Evolutionary conservation across 1,140 invertebrate species (phyloP).

Genomic region (Ditylenchus dipsaci): DNA sequence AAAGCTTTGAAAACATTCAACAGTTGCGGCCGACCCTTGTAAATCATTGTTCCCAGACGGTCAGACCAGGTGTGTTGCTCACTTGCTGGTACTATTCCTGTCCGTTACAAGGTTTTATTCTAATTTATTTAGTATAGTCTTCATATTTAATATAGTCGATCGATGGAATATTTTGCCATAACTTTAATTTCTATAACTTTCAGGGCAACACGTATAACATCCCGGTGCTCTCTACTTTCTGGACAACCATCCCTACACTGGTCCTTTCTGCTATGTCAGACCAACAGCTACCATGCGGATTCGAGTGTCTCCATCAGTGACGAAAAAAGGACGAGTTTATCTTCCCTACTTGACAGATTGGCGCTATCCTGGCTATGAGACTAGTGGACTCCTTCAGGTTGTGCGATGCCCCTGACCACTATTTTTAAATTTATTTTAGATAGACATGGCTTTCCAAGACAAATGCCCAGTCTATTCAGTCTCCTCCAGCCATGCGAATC

Average conservation of each 20-base stretch:
- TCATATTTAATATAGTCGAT: not conserved
- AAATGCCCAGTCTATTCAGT: slow-evolving; percentile 78
- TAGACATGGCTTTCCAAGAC: slow-evolving; percentile 87
- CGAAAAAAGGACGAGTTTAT: slow-evolving; percentile 88
- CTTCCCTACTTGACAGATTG: slow-evolving; percentile 95
- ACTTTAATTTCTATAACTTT: slow-evolving; percentile 4
- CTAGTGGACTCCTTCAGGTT: slow-evolving; percentile 45
- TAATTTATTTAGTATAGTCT: not conserved
- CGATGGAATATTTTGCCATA: not conserved
- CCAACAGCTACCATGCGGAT: slow-evolving; percentile 92
- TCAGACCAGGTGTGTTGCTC: slow-evolving; percentile 27
- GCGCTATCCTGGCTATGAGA: slow-evolving; percentile 69
- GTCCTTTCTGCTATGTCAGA: slow-evolving; percentile 94
- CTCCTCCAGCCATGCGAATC: slow-evolving; percentile 56
- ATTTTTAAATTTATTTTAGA: slow-evolving; percentile 61
- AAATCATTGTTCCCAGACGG: slow-evolving; percentile 61
- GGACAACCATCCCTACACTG: slow-evolving; percentile 91
- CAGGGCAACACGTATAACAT: slow-evolving; percentile 83
- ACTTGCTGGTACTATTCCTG: slow-evolving; percentile 48
- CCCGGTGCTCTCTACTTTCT: slow-evolving; percentile 90
- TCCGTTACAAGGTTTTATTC: slow-evolving; percentile 49
- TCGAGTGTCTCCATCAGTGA: slow-evolving; percentile 86
- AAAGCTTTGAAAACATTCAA: slow-evolving; percentile 69
- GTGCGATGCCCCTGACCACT: no score
- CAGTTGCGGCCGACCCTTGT: slow-evolving; percentile 68